phyloP scores from a whole-genome alignment of 2,888 invertebrate genomes.

The Leptarthrus brevirostris region DNA sequence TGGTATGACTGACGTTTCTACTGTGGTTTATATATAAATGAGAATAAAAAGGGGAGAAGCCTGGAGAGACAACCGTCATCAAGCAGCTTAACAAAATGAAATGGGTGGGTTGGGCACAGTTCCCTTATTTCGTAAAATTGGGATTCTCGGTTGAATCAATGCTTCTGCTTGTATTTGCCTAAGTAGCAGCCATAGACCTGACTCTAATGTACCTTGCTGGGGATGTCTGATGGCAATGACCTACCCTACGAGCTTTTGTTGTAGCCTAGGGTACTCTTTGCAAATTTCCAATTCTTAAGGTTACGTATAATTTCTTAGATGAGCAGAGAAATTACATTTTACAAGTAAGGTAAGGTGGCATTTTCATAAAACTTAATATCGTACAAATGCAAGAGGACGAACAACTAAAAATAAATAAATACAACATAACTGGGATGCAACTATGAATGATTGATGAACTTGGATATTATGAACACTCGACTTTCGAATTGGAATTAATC shows the following conservation, averaged over 20 bases:
- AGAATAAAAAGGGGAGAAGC: background rate
- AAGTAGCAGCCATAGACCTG: background rate
- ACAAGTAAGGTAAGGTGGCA: no score
- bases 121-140: constrained; percentile 22
- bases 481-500: no score
- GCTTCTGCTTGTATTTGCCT: background rate
- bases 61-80: background rate
- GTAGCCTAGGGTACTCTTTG: background rate
- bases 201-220: constrained; percentile 12
- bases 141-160: constrained; percentile 41
- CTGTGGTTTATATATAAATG: constrained; percentile 7
- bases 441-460: no score
- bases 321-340: no score
- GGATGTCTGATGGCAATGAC: constrained; percentile 37
- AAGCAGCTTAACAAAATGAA: background rate
- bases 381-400: no score
- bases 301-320: no score
- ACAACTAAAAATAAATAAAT: no score
- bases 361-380: no score
- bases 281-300: background rate
- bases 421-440: no score
- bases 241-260: constrained; percentile 12
- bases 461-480: no score
- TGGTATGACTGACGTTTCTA: constrained; percentile 5
- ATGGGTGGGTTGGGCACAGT: background rate